Percentiles rank a stretch among this genome's conserved stretches.
These are phyloP conservation scores for Rhimphoctona megacephalus DNA, from an alignment of 2,888 invertebrate genomes.

Conservation along the genomic window DNA sequence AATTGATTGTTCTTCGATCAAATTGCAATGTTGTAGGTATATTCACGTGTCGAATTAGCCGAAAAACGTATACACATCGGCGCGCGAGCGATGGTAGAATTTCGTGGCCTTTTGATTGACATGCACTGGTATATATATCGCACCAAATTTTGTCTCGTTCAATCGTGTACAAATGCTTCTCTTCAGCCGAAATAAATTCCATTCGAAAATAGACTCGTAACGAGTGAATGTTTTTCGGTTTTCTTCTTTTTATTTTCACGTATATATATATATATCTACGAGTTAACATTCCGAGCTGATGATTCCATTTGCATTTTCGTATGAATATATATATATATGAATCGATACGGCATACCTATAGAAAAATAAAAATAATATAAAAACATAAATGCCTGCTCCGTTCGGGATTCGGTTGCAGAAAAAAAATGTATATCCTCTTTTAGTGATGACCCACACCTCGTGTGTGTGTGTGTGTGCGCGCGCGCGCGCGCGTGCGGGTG, in stretches of 20 bases:
- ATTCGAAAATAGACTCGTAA: neutral
- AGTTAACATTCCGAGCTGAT: constrained; percentile 1
- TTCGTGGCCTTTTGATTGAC: constrained; percentile 1
- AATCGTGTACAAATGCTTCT: neutral
- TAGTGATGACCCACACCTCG: constrained; percentile 34
- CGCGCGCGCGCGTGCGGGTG: too few species aligned
- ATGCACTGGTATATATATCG: neutral
- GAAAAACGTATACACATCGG: neutral
- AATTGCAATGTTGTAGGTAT: neutral
- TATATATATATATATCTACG: neutral
- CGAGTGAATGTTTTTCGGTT: neutral
- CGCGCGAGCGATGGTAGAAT: neutral
- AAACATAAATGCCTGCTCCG: neutral
- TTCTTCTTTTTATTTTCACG: neutral
- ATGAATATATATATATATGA: neutral
- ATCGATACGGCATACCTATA: neutral
- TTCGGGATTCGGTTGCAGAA: neutral
- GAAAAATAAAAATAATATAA: neutral
- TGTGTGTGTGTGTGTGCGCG: too few species aligned
- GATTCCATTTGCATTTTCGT: neutral
- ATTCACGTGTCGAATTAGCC: neutral
- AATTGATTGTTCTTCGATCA: neutral
- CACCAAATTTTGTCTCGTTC: neutral
- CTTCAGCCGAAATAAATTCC: neutral
- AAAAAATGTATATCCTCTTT: neutral